These are phyloP conservation scores for Leucoptera coffeella DNA, from an alignment of 2,888 invertebrate genomes.

Conservation along the genomic window DNA sequence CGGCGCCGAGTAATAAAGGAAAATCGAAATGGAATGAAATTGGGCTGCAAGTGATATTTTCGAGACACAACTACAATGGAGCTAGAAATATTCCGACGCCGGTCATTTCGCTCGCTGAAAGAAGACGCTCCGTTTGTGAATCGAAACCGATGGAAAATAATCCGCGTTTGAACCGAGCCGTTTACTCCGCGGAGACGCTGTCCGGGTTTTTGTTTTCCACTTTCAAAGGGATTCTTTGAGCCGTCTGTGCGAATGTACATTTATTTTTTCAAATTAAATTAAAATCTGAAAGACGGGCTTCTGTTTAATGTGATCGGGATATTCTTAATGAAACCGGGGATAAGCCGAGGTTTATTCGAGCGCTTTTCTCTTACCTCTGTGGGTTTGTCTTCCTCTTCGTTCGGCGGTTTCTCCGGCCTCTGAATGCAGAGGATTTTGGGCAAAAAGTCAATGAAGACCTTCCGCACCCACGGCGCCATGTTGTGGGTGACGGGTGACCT, in stretches of 20 bases:
- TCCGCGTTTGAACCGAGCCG: too few relatives aligned
- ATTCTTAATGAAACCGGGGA: too few relatives aligned
- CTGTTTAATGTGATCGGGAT: too few relatives aligned
- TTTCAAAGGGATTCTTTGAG: slow-evolving; percentile 21
- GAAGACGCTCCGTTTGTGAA: slow-evolving; percentile 31
- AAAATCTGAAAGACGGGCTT: slow-evolving; percentile 13
- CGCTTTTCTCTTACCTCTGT: slow-evolving; percentile 49
- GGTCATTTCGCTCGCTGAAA: too few relatives aligned
- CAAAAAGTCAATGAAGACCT: slow-evolving; percentile 78
- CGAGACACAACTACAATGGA: slow-evolving; percentile 40
- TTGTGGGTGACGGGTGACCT: slow-evolving; percentile 87
- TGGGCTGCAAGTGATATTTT: slow-evolving; percentile 47
- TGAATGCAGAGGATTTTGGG: slow-evolving; percentile 84
- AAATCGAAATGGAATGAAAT: slow-evolving; percentile 54
- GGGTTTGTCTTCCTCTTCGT: slow-evolving; percentile 53
- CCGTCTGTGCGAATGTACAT: slow-evolving; percentile 24
- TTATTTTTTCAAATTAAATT: slow-evolving; percentile 36
- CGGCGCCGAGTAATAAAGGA: slow-evolving; percentile 51
- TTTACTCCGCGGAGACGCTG: too few relatives aligned
- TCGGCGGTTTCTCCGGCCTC: slow-evolving; percentile 76
- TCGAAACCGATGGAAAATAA: slow-evolving; percentile 32
- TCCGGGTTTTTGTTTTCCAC: slow-evolving; percentile 27
- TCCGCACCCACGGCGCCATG: slow-evolving; percentile 86
- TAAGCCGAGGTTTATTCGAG: too few relatives aligned
- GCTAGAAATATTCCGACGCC: too few relatives aligned